These are phyloP conservation scores for Eunapius fragilis DNA, from an alignment of 37 sponge, comb jelly and placozoan species.

Conservation along the genomic window DNA sequence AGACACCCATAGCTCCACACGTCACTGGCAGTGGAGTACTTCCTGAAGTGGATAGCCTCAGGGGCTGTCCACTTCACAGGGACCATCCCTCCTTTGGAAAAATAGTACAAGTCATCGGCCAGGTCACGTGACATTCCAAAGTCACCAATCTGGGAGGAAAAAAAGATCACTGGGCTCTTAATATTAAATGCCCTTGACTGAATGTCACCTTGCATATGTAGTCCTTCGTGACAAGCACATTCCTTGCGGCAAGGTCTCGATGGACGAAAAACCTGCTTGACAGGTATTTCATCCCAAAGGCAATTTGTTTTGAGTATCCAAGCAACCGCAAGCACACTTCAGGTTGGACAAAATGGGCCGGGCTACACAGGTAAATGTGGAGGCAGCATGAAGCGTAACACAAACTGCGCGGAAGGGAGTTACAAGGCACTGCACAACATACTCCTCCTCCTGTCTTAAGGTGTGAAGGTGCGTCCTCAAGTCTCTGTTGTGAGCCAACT, in stretches of 20 bases:
- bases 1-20: no score
- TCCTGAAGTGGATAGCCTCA: slow-evolving; percentile 1
- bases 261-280: slow-evolving; percentile 30
- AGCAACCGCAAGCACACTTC: not conserved
- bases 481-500: not conserved
- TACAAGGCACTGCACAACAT: not conserved
- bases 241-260: slow-evolving; percentile 53
- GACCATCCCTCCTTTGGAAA: not conserved
- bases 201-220: slow-evolving; percentile 17
- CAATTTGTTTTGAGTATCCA: slow-evolving; percentile 30
- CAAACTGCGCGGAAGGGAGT: no score
- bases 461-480: not conserved
- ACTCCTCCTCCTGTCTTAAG: not conserved
- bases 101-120: slow-evolving; percentile 25
- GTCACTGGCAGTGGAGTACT: no score
- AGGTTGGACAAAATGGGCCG: no score
- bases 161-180: no score
- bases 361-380: not conserved
- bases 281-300: slow-evolving; percentile 46
- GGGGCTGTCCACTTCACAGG: slow-evolving; percentile 61
- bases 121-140: slow-evolving; percentile 49
- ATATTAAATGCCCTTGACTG: no score
- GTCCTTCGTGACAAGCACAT: slow-evolving; percentile 24
- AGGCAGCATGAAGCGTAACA: no score
- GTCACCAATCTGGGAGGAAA: slow-evolving; percentile 20